Evolutionary conservation across 2,888 invertebrate species (phyloP).

Genomic region (Thereva nobilitata): DNA sequence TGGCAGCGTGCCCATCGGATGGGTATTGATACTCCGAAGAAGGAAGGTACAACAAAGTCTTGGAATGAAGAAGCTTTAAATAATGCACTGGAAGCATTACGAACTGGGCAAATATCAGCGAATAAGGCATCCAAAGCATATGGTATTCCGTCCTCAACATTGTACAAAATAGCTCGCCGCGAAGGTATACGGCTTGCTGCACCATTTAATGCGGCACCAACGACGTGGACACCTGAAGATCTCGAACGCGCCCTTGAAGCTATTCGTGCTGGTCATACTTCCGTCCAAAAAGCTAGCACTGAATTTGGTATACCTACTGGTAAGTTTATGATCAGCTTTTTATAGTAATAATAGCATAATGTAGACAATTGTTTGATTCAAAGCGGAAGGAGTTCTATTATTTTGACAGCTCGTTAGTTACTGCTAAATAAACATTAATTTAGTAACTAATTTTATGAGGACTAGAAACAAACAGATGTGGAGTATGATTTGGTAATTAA

Average conservation of each 20-base stretch:
- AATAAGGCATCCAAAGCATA: conserved; percentile 91
- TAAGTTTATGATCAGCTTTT: conserved; percentile 49
- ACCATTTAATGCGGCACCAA: conserved; percentile 89
- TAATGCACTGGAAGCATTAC: conserved; percentile 78
- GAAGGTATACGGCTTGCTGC: conserved; percentile 87
- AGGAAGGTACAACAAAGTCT: conserved; percentile 82
- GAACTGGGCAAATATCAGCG: conserved; percentile 84
- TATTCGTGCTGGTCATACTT: conserved; percentile 78
- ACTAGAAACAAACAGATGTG: too few species aligned
- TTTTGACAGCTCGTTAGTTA: too few species aligned
- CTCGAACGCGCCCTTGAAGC: conserved; percentile 79
- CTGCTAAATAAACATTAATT: too few species aligned
- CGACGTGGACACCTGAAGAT: conserved; percentile 84
- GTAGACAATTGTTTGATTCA: too few species aligned
- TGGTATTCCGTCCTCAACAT: conserved; percentile 87
- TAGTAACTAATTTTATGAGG: too few species aligned
- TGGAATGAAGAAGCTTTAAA: conserved; percentile 86
- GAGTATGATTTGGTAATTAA: too few species aligned
- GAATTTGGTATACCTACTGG: conserved; percentile 87
- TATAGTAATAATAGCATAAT: not conserved
- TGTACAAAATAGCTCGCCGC: conserved; percentile 88
- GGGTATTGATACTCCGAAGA: conserved; percentile 90
- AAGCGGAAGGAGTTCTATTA: too few species aligned
- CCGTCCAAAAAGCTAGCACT: conserved; percentile 83
- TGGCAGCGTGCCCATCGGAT: conserved; percentile 89